These are phyloP conservation scores for Microctonus brassicae DNA, from an alignment of 2,888 invertebrate genomes.

Conservation along the genomic window DNA sequence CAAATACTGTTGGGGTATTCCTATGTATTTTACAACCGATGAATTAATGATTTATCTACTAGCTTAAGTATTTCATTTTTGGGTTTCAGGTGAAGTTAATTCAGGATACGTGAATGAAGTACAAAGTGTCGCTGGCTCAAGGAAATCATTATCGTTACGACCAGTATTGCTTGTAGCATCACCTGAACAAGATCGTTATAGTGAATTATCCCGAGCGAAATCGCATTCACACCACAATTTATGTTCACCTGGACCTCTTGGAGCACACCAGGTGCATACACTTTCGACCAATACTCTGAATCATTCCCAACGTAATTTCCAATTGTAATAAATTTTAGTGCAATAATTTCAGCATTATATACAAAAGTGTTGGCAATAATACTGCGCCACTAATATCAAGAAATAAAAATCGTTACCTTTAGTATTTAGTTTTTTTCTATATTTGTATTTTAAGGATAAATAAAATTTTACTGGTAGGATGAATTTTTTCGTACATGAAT, in stretches of 20 bases:
- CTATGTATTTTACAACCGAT: too few species aligned
- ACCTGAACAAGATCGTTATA: constrained; percentile 69
- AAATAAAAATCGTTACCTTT: not conserved
- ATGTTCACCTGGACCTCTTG: constrained; percentile 63
- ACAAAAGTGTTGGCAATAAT: not conserved
- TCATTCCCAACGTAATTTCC: constrained; percentile 67
- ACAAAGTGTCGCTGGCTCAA: constrained; percentile 85
- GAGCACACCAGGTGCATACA: constrained; percentile 61
- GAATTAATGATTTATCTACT: constrained; percentile 41
- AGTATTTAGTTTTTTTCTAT: not conserved
- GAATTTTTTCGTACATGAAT: not conserved
- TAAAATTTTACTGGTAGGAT: not conserved
- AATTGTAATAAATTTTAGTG: constrained; percentile 46
- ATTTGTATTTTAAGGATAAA: not conserved
- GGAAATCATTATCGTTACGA: constrained; percentile 88
- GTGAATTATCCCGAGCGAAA: constrained; percentile 66
- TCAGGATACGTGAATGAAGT: constrained; percentile 89
- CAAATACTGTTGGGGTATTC: too few species aligned
- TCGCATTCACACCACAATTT: constrained; percentile 68
- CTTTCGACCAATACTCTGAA: constrained; percentile 66
- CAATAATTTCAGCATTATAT: not conserved
- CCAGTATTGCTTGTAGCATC: constrained; percentile 88
- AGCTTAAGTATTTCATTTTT: constrained; percentile 38
- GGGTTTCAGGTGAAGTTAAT: constrained; percentile 85
- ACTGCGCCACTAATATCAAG: not conserved